Evolutionary conservation across 2,113 vertebrate species (phyloP), one percentile per base, ranked within the genome.

Genomic region (human (Homo sapiens)): DNA sequence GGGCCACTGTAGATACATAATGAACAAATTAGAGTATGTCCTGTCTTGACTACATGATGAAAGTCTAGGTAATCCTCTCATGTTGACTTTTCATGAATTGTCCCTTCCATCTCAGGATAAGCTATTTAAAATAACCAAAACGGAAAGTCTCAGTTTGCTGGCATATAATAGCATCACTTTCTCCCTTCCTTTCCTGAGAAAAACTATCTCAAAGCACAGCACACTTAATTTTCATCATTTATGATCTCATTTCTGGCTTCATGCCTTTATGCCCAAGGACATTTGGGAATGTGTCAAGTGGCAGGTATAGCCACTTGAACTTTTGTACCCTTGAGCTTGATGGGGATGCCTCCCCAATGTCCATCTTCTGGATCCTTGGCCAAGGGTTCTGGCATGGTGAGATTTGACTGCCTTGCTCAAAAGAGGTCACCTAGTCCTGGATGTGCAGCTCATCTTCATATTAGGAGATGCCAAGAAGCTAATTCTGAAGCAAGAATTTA

Each of bases 51-150:
- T 90, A 72, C 35, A 79, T 57, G 64, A 92, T 93, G 52, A 93
- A 88, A 94, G 43, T 40, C 86, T 79, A 70, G 48, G 61, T 89
- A 85, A 94, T 73, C 38, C 61, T 94, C 90, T 79, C 43, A 93
- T 86, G 88, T 66, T 61, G 86, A 93, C 61, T 88, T 78, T 75
- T 85, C 61, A 73, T 48, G 59, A 94, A 86, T 55, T 45, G 10
- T n/a, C 55, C 79, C 50, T 92, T 89, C 50, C 66, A 25, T 50
- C 80, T 92, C 76, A 85, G 59, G 81, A 73, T 82, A 96, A 97
- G 32, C 66, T 52, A 59, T 55, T 93, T 80, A 43, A 96, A 92
- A 90, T 64, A 87, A n/a, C 9, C 88, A 64, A 64, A 90, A 59
- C 6, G 12, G 40, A 50, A 97, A 73, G 27, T 80, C 95, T 50